Base-by-base conservation (phyloP, 1,140 invertebrate species). In the Caenorhabditis remanei region DNA sequence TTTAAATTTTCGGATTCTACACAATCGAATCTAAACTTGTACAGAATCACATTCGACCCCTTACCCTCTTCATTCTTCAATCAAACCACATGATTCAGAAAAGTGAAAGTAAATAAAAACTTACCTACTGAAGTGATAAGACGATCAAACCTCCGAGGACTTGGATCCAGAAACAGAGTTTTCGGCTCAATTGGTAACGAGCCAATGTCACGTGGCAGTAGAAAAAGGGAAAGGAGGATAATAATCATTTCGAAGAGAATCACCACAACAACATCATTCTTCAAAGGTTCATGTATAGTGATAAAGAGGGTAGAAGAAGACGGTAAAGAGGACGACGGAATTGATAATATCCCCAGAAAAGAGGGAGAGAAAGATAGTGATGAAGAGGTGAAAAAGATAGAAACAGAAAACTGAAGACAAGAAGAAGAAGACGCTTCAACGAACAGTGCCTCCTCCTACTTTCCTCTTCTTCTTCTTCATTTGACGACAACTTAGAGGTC, bases 391-490 rank as follows among this genome's bases (percentile, higher is more conserved):
- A 14, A 50, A 79, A 41, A 48, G 71, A 50, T 50, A 79, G 46
- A 79, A 50, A 46, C 14, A 40, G 61, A 40, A 11, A 40, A 40
- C 9, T n/a, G 56, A 58, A 58, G 56, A 32, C 32, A 58, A 71
- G 65, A 71, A 16, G 65, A 71, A 43, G 40, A 48, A 21, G 46
- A 79, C 71, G 71, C 71, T 79, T 79, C 71, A 79, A 79, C 71
- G 71, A 79, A 79, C 71, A 79, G 71, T 79, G 71, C 65, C 9
- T 65, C 50, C 21, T 65, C 67, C 67, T 13, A 14, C 32, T 41
- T 32, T 41, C 63, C 21, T n/a, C 24, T 41, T 19, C 6, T 24
- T 13, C 63, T 41, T 19, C 65, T 4, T 8, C 19, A 4, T 24
- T 9, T 32, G 32, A 32, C 32, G 32, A 32, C 9, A 46, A 16